These are phyloP conservation scores for Nymphicus hollandicus DNA, from an alignment of 2,113 vertebrate genomes.

Conservation along the genomic window DNA sequence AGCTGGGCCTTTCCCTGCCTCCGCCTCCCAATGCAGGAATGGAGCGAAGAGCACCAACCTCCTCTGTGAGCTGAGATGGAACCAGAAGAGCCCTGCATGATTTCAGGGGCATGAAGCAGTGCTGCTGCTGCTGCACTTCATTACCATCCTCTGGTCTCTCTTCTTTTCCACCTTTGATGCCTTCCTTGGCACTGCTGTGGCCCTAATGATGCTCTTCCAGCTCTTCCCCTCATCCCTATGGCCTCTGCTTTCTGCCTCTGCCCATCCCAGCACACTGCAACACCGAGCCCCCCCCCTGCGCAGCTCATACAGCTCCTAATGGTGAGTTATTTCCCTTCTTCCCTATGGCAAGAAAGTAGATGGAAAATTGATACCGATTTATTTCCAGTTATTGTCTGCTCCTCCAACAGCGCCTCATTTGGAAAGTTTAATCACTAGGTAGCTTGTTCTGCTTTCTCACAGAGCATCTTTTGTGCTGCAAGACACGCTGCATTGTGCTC, in stretches of 20 bases:
- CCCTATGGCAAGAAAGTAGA: neutral
- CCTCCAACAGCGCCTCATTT: neutral
- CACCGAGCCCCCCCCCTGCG: accelerated
- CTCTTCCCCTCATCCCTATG: neutral
- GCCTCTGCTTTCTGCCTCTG: neutral
- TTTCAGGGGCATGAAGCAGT: neutral
- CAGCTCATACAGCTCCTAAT: neutral
- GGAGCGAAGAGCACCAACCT: neutral
- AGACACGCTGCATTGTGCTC: neutral
- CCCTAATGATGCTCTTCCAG: neutral
- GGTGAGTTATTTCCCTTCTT: neutral
- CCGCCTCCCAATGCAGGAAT: accelerated
- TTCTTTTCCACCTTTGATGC: neutral
- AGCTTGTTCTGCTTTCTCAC: conserved; percentile 50
- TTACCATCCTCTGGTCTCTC: neutral
- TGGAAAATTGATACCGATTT: neutral
- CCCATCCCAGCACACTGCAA: neutral
- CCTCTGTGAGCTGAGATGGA: neutral
- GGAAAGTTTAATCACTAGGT: conserved; percentile 55
- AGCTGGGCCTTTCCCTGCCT: neutral
- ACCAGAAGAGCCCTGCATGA: neutral
- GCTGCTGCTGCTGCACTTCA: neutral
- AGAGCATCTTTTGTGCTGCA: neutral
- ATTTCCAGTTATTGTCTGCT: conserved; percentile 5
- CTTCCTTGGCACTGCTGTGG: neutral